Evolutionary conservation across 1,140 invertebrate species (phyloP).

Genomic region (Sycobia sp.): DNA sequence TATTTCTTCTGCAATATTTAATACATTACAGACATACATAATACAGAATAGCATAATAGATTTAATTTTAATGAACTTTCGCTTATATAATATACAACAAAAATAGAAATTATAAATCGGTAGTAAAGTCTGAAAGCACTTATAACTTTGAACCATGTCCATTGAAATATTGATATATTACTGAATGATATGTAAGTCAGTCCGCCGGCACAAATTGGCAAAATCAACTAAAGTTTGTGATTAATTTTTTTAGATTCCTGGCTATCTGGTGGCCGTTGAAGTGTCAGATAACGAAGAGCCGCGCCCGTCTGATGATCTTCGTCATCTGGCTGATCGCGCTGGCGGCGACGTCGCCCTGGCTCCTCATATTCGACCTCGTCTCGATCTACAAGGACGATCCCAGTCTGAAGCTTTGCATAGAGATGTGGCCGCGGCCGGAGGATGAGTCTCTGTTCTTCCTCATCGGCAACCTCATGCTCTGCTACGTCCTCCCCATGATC

Average conservation of each 20-base stretch:
- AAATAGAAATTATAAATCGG: too few relatives aligned
- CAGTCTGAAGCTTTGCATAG: slow-evolving; percentile 75
- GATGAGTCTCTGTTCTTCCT: slow-evolving; percentile 86
- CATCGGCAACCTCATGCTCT: slow-evolving; percentile 85
- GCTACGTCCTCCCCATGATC: slow-evolving; percentile 91
- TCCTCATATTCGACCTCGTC: slow-evolving; percentile 85
- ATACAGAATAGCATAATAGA: too few relatives aligned
- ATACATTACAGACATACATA: too few relatives aligned
- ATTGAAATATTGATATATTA: too few relatives aligned
- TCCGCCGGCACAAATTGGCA: too few relatives aligned
- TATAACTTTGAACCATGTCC: too few relatives aligned
- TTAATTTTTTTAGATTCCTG: slow-evolving; percentile 78
- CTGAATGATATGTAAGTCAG: too few relatives aligned
- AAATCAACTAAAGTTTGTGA: background rate
- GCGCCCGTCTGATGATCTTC: slow-evolving; percentile 84
- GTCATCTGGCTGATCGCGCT: slow-evolving; percentile 89
- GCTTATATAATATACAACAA: too few relatives aligned
- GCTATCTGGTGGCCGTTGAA: slow-evolving; percentile 94
- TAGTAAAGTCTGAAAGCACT: too few relatives aligned
- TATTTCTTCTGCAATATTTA: too few relatives aligned
- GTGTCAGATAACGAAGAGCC: slow-evolving; percentile 85
- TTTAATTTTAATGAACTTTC: too few relatives aligned
- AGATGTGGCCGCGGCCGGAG: slow-evolving; percentile 82
- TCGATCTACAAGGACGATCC: slow-evolving; percentile 74
- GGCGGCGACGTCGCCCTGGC: slow-evolving; percentile 85